Evolutionary conservation across 2,797 vertebrate genomes (phyloP), one percentile per base, ranked within the genome.

Genomic region (Pelochelys cantorii): DNA sequence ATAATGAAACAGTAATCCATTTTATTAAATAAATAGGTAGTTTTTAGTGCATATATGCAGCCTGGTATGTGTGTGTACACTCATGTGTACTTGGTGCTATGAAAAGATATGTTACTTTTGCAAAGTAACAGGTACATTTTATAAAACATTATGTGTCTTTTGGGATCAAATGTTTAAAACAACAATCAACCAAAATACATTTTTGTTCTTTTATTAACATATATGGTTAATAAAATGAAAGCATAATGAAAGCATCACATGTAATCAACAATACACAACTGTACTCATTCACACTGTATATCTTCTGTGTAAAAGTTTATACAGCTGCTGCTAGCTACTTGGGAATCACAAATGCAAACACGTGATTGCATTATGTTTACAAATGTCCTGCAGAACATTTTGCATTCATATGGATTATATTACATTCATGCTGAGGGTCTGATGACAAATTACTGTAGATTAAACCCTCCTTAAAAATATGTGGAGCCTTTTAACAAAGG

Each of bases 401-500:
- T 79, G 78, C 82, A 83, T 79, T 93, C 1, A 14, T 92, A 89
- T 89, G 92, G 94, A 57, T 92, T 87, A 55, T 84, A 57, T 87
- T 92, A 88, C 60, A 59, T 84, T 95, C 92, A 78, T 91, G 94
- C 90, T 65, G 54, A 79, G 62, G 91, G 59, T 62, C 83, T 57
- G 85, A 84, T 93, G 96, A 97, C 84, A 96, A 96, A 96, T 94
- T 92, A 94, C 81, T 74, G 74, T 56, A 83, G 93, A 95, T 93
- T 89, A 95, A 93, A 94, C 86, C 92, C 68, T 83, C 88, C 89
- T 94, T 84, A 85, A 94, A 94, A 95, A 85, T 57, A 89, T 22
- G 74, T 88, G 79, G 79, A 77, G 87, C 79, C 83, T 96, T 95
- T 97, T 95, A 94, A 96, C 88, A 91, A 97, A 97, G 89, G 65